phyloP scores from a whole-genome alignment of 2,113 vertebrate genomes.

The Choloepus hoffmanni region DNA sequence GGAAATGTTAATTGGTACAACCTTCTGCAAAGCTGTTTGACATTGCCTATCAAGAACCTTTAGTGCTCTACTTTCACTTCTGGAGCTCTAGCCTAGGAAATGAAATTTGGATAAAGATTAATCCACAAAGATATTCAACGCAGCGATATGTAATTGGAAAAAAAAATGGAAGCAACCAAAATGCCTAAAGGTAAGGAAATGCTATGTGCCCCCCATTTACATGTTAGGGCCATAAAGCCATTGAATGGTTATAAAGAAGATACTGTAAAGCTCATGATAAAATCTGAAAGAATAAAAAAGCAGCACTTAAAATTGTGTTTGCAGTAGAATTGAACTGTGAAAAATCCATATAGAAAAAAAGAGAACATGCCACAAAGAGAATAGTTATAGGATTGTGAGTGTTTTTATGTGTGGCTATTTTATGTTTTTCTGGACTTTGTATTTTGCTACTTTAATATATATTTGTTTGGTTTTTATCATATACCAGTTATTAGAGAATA shows the following conservation, averaged over 20 bases:
- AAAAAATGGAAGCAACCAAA: background rate
- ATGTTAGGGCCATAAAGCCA: background rate
- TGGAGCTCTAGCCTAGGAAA: background rate
- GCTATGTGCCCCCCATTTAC: background rate
- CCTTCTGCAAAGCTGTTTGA: background rate
- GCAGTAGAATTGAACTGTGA: background rate
- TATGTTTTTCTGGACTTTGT: background rate
- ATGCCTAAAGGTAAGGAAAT: background rate
- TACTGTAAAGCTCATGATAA: background rate
- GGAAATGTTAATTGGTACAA: background rate
- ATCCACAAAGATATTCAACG: background rate
- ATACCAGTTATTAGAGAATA: background rate
- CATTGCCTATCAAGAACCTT: background rate
- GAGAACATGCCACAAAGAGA: background rate
- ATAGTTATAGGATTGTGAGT: background rate
- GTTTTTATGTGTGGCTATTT: background rate
- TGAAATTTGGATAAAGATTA: slow-evolving; percentile 23
- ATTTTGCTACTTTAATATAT: background rate
- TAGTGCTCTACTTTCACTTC: background rate
- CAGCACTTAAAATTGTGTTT: background rate
- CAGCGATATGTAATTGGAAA: background rate
- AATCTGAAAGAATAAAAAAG: background rate
- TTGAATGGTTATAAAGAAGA: background rate
- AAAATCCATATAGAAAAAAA: background rate
- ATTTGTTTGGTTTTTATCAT: background rate